These are phyloP conservation scores for Chaunax sp. DNA, from an alignment of 2,797 vertebrate species.

Conservation along the genomic window DNA sequence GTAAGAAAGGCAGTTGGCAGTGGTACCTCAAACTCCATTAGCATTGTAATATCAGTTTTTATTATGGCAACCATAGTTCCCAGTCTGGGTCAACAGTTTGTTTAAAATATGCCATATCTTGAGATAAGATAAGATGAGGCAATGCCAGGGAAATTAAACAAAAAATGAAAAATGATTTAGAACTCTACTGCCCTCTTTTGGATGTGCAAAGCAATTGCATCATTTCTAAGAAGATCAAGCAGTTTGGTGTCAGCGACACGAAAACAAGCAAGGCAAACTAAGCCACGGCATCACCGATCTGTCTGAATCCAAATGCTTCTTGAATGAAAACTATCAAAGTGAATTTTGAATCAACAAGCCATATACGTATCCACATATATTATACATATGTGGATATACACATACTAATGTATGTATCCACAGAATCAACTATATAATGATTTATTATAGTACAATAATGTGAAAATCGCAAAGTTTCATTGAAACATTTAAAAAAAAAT, in stretches of 20 bases:
- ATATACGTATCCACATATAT: no score
- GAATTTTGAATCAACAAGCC: neutral
- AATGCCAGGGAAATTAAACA: constrained; percentile 14
- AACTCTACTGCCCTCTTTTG: constrained; percentile 38
- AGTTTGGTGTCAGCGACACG: constrained; percentile 1
- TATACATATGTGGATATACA: no score
- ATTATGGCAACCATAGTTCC: constrained; percentile 21
- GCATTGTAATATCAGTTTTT: constrained; percentile 18
- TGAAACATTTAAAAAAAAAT: no score
- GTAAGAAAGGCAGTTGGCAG: constrained; percentile 20
- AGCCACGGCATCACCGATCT: no score
- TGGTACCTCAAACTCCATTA: constrained; percentile 36
- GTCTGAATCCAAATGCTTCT: neutral
- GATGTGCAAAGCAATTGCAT: constrained; percentile 11
- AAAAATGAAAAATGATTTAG: constrained; percentile 1
- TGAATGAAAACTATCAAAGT: neutral
- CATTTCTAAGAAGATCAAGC: neutral
- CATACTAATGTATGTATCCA: no score
- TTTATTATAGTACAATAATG: no score
- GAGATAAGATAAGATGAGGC: constrained; percentile 39
- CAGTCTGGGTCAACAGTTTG: constrained; percentile 21
- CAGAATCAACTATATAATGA: no score
- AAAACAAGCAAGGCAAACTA: neutral
- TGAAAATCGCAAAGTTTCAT: no score
- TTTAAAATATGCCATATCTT: constrained; percentile 24